phyloP scores from a whole-genome alignment of 2,113 vertebrate species.

The Microcebus griseorufus region DNA sequence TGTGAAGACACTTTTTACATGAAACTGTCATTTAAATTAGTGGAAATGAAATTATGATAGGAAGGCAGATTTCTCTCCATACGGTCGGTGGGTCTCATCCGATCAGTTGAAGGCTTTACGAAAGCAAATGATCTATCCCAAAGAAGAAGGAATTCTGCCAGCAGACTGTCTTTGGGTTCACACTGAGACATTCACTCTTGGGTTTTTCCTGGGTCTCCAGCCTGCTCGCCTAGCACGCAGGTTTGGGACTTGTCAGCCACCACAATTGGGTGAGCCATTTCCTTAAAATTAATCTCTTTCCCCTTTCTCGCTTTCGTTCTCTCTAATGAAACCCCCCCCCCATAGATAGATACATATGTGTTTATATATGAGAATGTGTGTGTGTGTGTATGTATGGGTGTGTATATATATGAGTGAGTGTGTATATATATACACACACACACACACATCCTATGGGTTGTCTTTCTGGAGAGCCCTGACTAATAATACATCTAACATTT shows the following conservation, averaged over 20 bases:
- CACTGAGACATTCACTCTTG: neutral
- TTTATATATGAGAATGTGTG: neutral
- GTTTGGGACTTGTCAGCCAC: neutral
- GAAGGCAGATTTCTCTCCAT: neutral
- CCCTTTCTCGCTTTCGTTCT: neutral
- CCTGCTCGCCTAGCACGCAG: too few species aligned
- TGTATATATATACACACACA: neutral
- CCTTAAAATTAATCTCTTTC: neutral
- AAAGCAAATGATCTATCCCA: neutral
- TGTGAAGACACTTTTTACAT: neutral
- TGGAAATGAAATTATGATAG: neutral
- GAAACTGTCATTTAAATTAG: neutral
- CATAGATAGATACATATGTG: neutral
- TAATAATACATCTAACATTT: neutral
- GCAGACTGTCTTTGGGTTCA: neutral
- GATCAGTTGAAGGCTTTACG: neutral
- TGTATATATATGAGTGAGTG: neutral
- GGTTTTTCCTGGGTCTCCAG: neutral
- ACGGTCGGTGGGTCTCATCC: neutral
- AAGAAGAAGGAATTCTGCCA: neutral
- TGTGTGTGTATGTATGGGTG: too few species aligned
- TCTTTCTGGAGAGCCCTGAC: neutral
- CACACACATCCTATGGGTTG: neutral
- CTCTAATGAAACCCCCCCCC: neutral
- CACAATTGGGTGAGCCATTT: neutral